Evolutionary conservation across 2,888 invertebrate genomes (phyloP).

Genomic region (Caradrina kadenii): DNA sequence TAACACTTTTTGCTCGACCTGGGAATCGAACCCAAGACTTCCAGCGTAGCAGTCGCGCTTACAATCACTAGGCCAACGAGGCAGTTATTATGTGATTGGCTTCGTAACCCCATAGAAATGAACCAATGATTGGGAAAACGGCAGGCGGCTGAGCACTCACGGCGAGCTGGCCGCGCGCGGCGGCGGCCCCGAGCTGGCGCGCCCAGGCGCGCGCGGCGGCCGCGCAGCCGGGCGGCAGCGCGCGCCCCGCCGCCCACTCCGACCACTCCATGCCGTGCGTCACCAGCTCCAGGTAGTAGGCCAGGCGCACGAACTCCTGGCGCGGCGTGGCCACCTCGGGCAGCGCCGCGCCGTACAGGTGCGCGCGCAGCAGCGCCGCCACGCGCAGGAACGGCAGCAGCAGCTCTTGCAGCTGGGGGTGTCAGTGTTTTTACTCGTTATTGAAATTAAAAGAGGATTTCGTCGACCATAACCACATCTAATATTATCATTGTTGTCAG

Average conservation of each 20-base stretch:
- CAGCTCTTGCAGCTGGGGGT: conserved; percentile 92
- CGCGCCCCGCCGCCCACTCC: conserved; percentile 70
- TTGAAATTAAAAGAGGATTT: too few relatives aligned
- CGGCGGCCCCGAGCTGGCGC: conserved; percentile 75
- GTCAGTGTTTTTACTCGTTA: too few relatives aligned
- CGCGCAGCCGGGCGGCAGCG: conserved; percentile 67
- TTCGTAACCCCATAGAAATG: too few relatives aligned
- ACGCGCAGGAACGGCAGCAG: conserved; percentile 96
- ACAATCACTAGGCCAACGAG: too few relatives aligned
- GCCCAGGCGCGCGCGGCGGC: conserved; percentile 79
- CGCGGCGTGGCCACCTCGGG: conserved; percentile 92
- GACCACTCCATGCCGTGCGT: conserved; percentile 74
- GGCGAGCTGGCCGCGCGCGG: conserved; percentile 80
- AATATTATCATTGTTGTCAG: too few relatives aligned
- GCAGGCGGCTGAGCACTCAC: conserved; percentile 64
- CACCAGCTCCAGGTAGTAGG: conserved; percentile 94
- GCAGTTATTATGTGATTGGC: too few relatives aligned
- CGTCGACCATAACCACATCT: too few relatives aligned
- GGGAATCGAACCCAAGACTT: too few relatives aligned
- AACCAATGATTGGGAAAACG: too few relatives aligned
- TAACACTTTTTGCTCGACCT: too few relatives aligned
- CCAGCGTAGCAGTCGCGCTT: too few relatives aligned
- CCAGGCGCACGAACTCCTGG: conserved; percentile 94
- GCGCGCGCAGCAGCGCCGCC: conserved; percentile 95
- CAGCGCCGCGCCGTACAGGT: conserved; percentile 94